Conservation (phyloP, 2,888 invertebrate species). For the Stenoptilia bipunctidactyla region DNA sequence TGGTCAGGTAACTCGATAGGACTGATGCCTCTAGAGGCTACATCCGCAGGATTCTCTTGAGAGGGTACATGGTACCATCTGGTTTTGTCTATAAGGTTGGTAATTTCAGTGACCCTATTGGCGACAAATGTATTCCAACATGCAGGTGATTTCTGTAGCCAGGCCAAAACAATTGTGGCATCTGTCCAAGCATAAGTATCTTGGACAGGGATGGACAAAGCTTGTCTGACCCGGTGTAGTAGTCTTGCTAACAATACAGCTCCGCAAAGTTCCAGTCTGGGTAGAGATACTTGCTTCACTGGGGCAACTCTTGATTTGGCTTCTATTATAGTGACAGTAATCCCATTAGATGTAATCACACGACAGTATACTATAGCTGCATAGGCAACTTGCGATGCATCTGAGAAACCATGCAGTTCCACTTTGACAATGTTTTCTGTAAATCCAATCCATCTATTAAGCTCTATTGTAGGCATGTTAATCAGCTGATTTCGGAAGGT, state of each 20-base stretch:
- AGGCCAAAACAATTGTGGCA: slow-evolving; percentile 12
- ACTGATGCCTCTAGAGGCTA: slow-evolving; percentile 3
- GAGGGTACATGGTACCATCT: slow-evolving; percentile 8
- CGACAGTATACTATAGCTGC: neutral
- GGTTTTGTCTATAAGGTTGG: slow-evolving; percentile 1
- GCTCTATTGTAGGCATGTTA: neutral
- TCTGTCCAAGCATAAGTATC: slow-evolving; percentile 14
- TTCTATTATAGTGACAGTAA: slow-evolving; percentile 4
- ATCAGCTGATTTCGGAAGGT: neutral
- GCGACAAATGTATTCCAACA: slow-evolving; percentile 11
- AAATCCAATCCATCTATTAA: neutral
- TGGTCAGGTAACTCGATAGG: neutral
- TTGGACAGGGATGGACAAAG: slow-evolving; percentile 5
- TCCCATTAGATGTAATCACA: neutral
- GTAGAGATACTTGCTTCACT: slow-evolving; percentile 11
- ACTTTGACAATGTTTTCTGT: neutral
- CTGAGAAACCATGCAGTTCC: neutral
- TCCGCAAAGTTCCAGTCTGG: slow-evolving; percentile 12
- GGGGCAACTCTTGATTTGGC: slow-evolving; percentile 12
- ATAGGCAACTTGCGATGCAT: neutral
- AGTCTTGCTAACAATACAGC: slow-evolving; percentile 11
- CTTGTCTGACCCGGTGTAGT: slow-evolving; percentile 5
- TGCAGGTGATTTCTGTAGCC: slow-evolving; percentile 9
- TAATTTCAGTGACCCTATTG: slow-evolving; percentile 12
- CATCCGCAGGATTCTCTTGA: slow-evolving; percentile 8